A percentile compares a stretch with the other conserved stretches of the same genome.
phyloP scores from a whole-genome alignment of 2,113 vertebrate genomes.

The Engraulis encrasicolus region DNA sequence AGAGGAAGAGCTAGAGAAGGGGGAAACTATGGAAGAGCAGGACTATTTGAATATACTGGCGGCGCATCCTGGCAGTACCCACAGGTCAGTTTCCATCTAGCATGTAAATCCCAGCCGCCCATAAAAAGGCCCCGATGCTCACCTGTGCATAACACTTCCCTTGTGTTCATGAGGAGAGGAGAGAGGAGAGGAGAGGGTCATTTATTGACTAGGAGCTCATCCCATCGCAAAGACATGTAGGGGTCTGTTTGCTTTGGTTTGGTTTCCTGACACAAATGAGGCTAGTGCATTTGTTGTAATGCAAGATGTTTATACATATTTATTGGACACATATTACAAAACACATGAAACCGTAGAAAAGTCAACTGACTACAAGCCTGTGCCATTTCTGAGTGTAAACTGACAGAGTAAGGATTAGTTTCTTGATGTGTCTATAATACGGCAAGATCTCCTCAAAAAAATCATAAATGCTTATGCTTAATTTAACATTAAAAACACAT shows the following conservation, averaged over 20 bases:
- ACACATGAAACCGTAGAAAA: background rate
- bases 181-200: too few relatives aligned
- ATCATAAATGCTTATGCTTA: background rate
- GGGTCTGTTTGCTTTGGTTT: too few relatives aligned
- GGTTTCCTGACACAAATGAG: too few relatives aligned
- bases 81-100: background rate
- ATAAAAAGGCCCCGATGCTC: background rate
- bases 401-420: background rate
- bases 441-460: background rate
- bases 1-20: background rate
- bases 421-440: background rate
- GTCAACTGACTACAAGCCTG: background rate
- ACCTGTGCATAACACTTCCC: background rate
- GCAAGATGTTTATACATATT: too few relatives aligned
- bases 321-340: background rate
- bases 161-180: background rate
- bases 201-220: background rate
- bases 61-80: background rate
- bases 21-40: background rate
- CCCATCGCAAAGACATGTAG: background rate
- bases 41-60: constrained; percentile 1
- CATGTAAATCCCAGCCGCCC: background rate
- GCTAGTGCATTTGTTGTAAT: too few relatives aligned
- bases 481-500: background rate
- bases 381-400: background rate